Evolutionary conservation across 2,113 vertebrate species (phyloP).

Genomic region (Chamaetylas fuelleborni): DNA sequence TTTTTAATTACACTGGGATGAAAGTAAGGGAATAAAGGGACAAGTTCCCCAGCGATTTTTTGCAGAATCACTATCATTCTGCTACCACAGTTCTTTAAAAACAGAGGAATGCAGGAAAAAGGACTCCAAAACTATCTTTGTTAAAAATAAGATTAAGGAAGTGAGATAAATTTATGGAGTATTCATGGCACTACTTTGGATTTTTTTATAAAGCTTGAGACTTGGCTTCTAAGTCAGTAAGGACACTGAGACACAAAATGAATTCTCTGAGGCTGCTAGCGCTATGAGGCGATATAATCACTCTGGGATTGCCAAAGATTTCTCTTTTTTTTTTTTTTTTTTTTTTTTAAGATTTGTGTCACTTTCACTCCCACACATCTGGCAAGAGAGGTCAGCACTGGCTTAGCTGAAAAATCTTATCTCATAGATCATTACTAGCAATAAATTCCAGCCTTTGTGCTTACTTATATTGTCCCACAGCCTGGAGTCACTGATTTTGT

Average conservation of each 20-base stretch:
- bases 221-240: conserved; percentile 1
- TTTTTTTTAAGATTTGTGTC: conserved; percentile 31
- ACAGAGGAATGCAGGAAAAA: background rate
- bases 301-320: conserved; percentile 14
- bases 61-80: background rate
- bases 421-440: conserved; percentile 56
- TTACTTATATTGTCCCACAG: background rate
- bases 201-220: background rate
- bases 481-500: conserved; percentile 2
- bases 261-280: background rate
- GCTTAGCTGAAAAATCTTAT: conserved; percentile 54
- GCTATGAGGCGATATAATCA: background rate
- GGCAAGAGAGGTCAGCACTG: conserved; percentile 25
- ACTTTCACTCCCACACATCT: conserved; percentile 66
- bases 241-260: background rate
- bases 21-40: background rate
- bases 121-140: background rate
- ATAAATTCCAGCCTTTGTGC: conserved; percentile 58
- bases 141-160: conserved; percentile 13
- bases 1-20: background rate
- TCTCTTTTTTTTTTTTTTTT: background rate
- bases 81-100: background rate
- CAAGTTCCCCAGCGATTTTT: background rate
- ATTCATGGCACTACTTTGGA: background rate
- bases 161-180: conserved; percentile 23